Conservation (phyloP, 2,888 invertebrate species). For the Plutella xylostella region DNA sequence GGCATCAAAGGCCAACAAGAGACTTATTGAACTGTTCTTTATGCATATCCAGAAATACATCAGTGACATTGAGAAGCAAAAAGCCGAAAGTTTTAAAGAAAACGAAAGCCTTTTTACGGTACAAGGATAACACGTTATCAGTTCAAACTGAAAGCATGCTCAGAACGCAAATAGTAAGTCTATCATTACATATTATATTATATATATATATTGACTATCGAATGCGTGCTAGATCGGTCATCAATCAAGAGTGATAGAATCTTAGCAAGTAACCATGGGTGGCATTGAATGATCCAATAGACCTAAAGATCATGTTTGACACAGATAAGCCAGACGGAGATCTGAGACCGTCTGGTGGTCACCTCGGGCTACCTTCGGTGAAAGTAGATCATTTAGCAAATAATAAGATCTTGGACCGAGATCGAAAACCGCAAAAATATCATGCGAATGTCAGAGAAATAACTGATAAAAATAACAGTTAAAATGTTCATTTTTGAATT, state of each 20-base stretch:
- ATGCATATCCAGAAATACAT: neutral
- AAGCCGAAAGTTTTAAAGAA: slow-evolving; percentile 7
- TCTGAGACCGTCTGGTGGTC: slow-evolving; percentile 23
- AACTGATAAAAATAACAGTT: too few species aligned
- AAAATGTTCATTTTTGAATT: too few species aligned
- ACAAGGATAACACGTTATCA: slow-evolving; percentile 5
- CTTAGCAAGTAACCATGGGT: too few species aligned
- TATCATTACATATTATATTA: too few species aligned
- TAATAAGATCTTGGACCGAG: slow-evolving; percentile 39
- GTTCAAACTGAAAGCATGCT: neutral
- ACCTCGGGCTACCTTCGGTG: slow-evolving; percentile 28
- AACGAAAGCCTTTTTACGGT: slow-evolving; percentile 9
- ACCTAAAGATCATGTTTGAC: slow-evolving; percentile 13
- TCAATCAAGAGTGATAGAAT: too few species aligned
- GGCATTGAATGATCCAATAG: too few species aligned
- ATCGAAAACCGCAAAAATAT: too few species aligned
- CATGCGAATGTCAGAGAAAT: too few species aligned
- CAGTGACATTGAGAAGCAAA: neutral
- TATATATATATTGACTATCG: too few species aligned
- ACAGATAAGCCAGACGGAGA: slow-evolving; percentile 15
- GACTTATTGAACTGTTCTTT: neutral
- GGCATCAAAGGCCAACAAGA: neutral
- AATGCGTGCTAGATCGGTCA: too few species aligned
- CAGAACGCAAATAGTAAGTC: too few species aligned
- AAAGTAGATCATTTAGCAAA: slow-evolving; percentile 39